Conservation (phyloP, 2,113 vertebrate genomes). For the Nesogale talazaci region DNA sequence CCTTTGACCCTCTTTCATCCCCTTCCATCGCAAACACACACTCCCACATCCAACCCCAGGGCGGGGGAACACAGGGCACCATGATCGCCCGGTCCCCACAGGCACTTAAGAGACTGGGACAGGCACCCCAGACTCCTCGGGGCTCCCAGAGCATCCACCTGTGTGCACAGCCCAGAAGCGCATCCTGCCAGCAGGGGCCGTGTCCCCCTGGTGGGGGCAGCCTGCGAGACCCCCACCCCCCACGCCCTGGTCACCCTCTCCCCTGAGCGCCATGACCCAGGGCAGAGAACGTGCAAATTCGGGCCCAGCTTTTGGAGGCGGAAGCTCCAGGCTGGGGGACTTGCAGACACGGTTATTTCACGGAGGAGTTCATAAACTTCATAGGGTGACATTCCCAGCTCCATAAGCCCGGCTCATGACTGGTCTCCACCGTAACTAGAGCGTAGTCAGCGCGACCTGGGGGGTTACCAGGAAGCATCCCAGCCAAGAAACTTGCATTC, state of each 20-base stretch:
- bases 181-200: neutral
- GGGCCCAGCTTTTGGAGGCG: too few species aligned
- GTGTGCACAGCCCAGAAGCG: neutral
- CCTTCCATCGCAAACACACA: neutral
- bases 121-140: neutral
- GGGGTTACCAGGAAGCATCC: too few species aligned
- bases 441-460: neutral
- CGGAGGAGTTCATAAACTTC: neutral
- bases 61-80: neutral
- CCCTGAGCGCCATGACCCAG: neutral
- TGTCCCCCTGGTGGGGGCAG: too few species aligned
- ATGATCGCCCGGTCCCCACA: neutral
- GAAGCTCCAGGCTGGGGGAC: too few species aligned
- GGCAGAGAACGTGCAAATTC: neutral
- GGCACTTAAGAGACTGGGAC: neutral
- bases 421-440: neutral
- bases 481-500: too few species aligned
- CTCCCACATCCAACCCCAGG: neutral
- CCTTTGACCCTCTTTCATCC: neutral
- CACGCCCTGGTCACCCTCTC: neutral
- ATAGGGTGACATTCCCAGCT: neutral
- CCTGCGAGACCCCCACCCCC: neutral
- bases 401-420: neutral
- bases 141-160: neutral
- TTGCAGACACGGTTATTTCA: neutral